Evolutionary conservation across 2,113 vertebrate species (phyloP).

Genomic region (Dipodomys merriami): DNA sequence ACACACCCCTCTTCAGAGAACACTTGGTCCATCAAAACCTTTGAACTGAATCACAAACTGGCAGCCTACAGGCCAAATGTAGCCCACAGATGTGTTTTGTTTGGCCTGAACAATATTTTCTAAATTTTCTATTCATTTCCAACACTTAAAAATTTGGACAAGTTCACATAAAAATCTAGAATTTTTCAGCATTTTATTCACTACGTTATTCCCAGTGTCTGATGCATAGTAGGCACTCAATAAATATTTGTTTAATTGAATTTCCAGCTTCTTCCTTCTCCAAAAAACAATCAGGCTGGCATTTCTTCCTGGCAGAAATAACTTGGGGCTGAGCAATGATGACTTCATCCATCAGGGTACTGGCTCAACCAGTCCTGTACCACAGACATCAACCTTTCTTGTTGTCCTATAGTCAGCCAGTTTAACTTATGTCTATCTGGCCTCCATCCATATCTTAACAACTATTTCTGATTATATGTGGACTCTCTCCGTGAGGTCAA

Average conservation of each 20-base stretch:
- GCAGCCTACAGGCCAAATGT: slow-evolving; percentile 6
- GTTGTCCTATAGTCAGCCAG: not conserved
- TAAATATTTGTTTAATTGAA: slow-evolving; percentile 45
- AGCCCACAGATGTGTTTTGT: slow-evolving; percentile 64
- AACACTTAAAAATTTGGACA: slow-evolving; percentile 60
- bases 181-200: slow-evolving; percentile 42
- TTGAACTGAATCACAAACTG: slow-evolving; percentile 56
- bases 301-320: not conserved
- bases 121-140: slow-evolving; percentile 64
- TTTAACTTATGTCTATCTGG: not conserved
- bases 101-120: slow-evolving; percentile 61
- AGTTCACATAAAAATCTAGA: slow-evolving; percentile 18
- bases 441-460: not conserved
- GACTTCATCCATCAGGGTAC: not conserved
- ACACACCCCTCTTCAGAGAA: slow-evolving; percentile 11
- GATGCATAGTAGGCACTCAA: not conserved
- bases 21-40: slow-evolving; percentile 40
- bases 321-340: not conserved
- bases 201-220: not conserved
- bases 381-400: not conserved
- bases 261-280: not conserved
- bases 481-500: not conserved
- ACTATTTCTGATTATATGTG: not conserved
- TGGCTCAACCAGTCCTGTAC: not conserved
- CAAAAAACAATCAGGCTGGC: not conserved